Evolutionary conservation across 2,797 vertebrate species (phyloP).

Genomic region (Phyllotis vaccarum): DNA sequence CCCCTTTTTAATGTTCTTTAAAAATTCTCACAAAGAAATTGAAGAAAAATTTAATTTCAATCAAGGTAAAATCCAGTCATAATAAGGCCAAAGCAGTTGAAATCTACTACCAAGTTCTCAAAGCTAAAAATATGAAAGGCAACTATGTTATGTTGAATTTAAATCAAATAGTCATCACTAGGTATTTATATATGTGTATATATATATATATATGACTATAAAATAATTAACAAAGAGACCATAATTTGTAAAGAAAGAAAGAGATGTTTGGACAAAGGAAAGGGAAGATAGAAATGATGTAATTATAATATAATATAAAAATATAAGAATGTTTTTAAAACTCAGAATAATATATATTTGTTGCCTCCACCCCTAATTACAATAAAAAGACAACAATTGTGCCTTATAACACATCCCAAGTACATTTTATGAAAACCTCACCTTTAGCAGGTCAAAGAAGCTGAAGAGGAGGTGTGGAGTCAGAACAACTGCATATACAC

Average conservation of each 20-base stretch:
- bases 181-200: background rate
- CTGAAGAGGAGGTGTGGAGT: background rate
- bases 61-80: slow-evolving; percentile 21
- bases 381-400: background rate
- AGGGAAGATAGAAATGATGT: background rate
- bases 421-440: background rate
- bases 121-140: slow-evolving; percentile 22
- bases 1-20: background rate
- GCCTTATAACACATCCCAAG: background rate
- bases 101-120: background rate
- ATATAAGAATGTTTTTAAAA: background rate
- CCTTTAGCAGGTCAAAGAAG: background rate
- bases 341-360: background rate
- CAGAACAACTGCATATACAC: background rate
- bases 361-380: background rate
- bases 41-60: background rate
- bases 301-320: background rate
- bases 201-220: background rate
- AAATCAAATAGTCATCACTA: background rate
- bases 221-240: background rate
- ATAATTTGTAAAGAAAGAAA: background rate
- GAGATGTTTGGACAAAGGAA: background rate
- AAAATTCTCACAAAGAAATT: background rate
- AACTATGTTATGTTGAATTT: background rate
- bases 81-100: background rate